These are phyloP conservation scores for Oscheius myriophilus DNA, from an alignment of 2,888 invertebrate genomes.

Conservation along the genomic window DNA sequence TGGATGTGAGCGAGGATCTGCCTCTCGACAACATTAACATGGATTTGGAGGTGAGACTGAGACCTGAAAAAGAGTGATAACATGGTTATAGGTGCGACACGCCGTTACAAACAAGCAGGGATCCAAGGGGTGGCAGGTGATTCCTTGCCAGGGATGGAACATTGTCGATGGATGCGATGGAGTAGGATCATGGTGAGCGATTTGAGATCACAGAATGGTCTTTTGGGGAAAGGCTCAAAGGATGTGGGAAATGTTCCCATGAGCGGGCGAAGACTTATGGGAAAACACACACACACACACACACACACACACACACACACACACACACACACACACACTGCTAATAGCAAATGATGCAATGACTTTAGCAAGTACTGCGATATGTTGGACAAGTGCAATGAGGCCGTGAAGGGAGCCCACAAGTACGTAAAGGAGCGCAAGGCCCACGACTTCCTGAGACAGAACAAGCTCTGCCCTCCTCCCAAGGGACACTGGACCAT, in stretches of 20 bases:
- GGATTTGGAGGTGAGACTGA: conserved; percentile 65
- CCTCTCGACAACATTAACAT: conserved; percentile 70
- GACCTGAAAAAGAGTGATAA: not conserved
- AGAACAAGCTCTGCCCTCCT: conserved; percentile 61
- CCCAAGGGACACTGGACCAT: conserved; percentile 70
- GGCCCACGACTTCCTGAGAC: conserved; percentile 61
- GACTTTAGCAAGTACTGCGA: conserved; percentile 68
- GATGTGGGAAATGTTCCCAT: no score
- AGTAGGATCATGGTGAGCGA: conserved; percentile 68
- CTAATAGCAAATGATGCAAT: no score
- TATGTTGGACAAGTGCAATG: conserved; percentile 70
- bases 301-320: no score
- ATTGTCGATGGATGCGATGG: conserved; percentile 70
- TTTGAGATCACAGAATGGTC: conserved; percentile 19
- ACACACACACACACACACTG: not conserved
- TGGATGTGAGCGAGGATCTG: conserved; percentile 67
- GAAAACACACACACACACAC: no score
- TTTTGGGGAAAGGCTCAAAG: no score
- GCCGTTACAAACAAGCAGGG: conserved; percentile 68
- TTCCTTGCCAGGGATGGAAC: conserved; percentile 71
- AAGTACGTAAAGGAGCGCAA: conserved; percentile 69
- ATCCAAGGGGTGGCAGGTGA: conserved; percentile 70
- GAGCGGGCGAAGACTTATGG: no score
- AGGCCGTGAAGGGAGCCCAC: conserved; percentile 69
- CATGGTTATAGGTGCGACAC: conserved; percentile 60